These are phyloP conservation scores for Tiliacea citrago DNA, from an alignment of 2,888 invertebrate species.

Conservation along the genomic window DNA sequence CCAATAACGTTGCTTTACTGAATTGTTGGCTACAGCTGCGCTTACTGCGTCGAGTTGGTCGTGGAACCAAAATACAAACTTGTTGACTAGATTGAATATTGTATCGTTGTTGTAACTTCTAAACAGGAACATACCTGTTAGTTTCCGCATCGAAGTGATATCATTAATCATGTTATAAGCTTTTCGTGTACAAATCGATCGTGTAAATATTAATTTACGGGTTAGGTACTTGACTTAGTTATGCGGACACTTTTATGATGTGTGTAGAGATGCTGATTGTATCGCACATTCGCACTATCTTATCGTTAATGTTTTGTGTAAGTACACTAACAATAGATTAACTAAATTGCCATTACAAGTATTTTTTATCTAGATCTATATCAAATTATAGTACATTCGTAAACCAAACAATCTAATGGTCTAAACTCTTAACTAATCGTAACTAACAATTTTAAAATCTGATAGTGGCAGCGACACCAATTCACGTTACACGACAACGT, in stretches of 20 bases:
- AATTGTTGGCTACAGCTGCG: background rate
- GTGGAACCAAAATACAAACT: constrained; percentile 4
- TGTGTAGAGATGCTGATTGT: constrained; percentile 33
- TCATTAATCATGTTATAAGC: background rate
- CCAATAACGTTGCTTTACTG: background rate
- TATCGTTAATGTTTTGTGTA: constrained; percentile 32
- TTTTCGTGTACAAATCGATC: constrained; percentile 14
- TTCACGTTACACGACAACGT: background rate
- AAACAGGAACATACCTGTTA: constrained; percentile 4
- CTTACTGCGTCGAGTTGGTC: background rate
- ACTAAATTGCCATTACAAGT: constrained; percentile 49
- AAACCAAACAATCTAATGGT: constrained; percentile 25
- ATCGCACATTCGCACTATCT: constrained; percentile 26
- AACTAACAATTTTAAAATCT: constrained; percentile 26
- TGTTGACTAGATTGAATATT: background rate
- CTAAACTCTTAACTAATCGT: constrained; percentile 10
- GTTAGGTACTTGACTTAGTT: background rate
- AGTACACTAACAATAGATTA: constrained; percentile 42
- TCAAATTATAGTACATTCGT: constrained; percentile 34
- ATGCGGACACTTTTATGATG: constrained; percentile 37
- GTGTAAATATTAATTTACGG: background rate
- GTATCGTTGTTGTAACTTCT: background rate
- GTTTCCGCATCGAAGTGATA: constrained; percentile 3
- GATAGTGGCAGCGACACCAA: constrained; percentile 12
- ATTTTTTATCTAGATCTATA: constrained; percentile 47